Evolutionary conservation across 2,113 vertebrate species (phyloP).

Genomic region (Calonectris borealis): DNA sequence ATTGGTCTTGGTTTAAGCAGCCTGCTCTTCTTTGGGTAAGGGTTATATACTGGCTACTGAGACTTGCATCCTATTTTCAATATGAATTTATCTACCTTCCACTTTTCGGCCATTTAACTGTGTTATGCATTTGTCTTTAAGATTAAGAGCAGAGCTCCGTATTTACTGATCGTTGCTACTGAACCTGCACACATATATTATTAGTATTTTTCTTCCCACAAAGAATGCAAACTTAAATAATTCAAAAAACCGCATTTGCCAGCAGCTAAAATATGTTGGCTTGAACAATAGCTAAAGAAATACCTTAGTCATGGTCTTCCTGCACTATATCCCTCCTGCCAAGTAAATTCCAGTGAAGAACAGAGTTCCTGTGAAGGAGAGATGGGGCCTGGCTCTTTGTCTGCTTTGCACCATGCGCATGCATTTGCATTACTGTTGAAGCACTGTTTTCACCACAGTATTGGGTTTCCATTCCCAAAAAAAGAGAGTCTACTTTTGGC

Average conservation of each 20-base stretch:
- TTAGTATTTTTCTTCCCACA: neutral
- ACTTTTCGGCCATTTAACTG: neutral
- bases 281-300: neutral
- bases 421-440: neutral
- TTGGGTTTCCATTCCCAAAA: neutral
- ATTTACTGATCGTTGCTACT: neutral
- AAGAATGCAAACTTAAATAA: neutral
- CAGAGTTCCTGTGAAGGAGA: neutral
- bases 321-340: neutral
- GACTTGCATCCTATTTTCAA: neutral
- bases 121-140: neutral
- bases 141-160: neutral
- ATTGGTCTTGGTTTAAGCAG: neutral
- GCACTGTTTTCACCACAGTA: neutral
- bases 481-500: neutral
- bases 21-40: neutral
- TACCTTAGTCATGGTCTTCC: neutral
- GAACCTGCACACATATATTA: neutral
- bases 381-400: neutral
- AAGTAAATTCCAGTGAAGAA: neutral
- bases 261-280: neutral
- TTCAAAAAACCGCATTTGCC: neutral
- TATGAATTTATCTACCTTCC: neutral
- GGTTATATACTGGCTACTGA: neutral
- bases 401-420: accelerated